Base-by-base conservation (phyloP, 2,797 vertebrate species). In the Siniperca obscura region DNA sequence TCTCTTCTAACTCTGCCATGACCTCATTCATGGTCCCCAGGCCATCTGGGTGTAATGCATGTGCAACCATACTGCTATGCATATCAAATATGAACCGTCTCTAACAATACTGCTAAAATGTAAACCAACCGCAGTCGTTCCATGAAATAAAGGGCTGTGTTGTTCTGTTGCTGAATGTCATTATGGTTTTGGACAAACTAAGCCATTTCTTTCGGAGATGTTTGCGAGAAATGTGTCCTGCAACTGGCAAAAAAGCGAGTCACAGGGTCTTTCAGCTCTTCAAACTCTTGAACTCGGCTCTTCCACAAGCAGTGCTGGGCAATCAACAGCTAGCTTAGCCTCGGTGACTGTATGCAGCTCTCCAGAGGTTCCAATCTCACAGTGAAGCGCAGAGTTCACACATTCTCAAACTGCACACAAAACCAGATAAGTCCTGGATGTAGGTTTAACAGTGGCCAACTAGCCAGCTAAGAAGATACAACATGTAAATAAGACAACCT, bases 21-120 rank as follows among this genome's bases (percentile, higher is more conserved):
- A 90, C 92, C 91, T 89, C 87, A 89, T 90, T 92, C 83, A 84
- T 68, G 87, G 80, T 89, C 87, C 88, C 80, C 42, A 22, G 74
- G 80, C 83, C 89, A 80, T 85, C 80, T 71, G 89, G 83, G 70
- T 80, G 76, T 77, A 86, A 87, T 69, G 89, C 81, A 87, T 73
- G 82, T 85, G 78, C 84, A 80, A 80, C 82, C 70, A 69, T 76
- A 82, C 84, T 30, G 78, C 86, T 61, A 36, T 84, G 90, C 93
- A 88, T 86, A 89, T 85, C 82, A 86, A 89, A 87, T 57, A 55
- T 69, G 66, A 74, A 74, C 56, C 16, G 50, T 66, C 70, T 78
- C 62, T 6, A 46, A 77, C 44, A 46, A 38, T 46, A 64, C 36
- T 36, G 5, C 21, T 30, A 30, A 30, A 30, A 30, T 30, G 30